phyloP scores from a whole-genome alignment of 2,797 vertebrate genomes.

The Bothrops alternatus region DNA sequence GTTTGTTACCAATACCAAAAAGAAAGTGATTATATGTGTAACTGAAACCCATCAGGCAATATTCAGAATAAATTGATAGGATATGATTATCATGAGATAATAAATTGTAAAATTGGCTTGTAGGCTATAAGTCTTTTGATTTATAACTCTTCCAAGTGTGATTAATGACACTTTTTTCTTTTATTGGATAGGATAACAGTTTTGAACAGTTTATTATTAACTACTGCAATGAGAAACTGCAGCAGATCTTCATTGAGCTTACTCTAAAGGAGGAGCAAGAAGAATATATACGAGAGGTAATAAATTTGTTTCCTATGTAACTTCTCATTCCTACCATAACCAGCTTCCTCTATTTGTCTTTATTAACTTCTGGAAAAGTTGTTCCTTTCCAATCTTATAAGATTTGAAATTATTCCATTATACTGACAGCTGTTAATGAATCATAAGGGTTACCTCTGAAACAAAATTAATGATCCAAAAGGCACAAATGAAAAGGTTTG shows the following conservation, averaged over 20 bases:
- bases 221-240: constrained; percentile 98
- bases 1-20: not conserved
- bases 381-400: constrained; percentile 20
- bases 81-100: not conserved
- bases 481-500: not conserved
- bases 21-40: not conserved
- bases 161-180: constrained; percentile 8
- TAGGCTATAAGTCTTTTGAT: not conserved
- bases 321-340: not conserved
- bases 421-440: not conserved
- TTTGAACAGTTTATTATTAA: constrained; percentile 99
- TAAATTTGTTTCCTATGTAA: not conserved
- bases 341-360: not conserved
- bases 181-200: constrained; percentile 88
- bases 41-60: not conserved
- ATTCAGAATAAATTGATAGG: not conserved
- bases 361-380: not conserved
- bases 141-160: not conserved
- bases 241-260: constrained; percentile 98
- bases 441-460: not conserved
- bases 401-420: not conserved
- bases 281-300: constrained; percentile 94
- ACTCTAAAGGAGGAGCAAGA: constrained; percentile 97
- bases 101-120: not conserved
- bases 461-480: not conserved